phyloP scores from a whole-genome alignment of 2,888 invertebrate species.

The Sphaeridia pumilis region DNA sequence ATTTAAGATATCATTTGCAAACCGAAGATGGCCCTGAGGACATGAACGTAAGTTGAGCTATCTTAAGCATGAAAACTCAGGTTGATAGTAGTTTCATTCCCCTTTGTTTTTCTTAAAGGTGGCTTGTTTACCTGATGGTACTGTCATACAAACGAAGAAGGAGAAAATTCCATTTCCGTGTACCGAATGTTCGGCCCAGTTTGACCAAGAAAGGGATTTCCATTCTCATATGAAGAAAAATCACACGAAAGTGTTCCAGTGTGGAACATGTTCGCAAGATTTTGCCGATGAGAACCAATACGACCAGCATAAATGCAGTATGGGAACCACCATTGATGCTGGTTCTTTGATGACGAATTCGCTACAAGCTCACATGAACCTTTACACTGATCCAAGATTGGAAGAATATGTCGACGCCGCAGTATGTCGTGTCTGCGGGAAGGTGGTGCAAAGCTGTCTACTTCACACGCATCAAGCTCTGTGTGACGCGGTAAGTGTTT shows the following conservation, averaged over 20 bases:
- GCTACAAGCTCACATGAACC: too few species aligned
- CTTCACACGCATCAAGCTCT: slow-evolving; percentile 15
- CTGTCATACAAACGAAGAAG: neutral
- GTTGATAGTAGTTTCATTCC: neutral
- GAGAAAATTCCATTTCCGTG: slow-evolving; percentile 1
- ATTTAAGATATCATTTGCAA: slow-evolving; percentile 43
- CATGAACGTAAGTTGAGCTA: neutral
- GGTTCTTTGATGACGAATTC: too few species aligned
- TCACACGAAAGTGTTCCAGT: slow-evolving; percentile 13
- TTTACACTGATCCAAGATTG: too few species aligned
- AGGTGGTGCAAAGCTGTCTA: slow-evolving; percentile 7
- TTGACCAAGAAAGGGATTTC: slow-evolving; percentile 4
- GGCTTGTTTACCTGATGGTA: neutral
- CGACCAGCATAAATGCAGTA: too few species aligned
- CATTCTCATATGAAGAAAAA: slow-evolving; percentile 10
- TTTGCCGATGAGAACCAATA: too few species aligned
- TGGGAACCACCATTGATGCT: too few species aligned
- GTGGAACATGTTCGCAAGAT: slow-evolving; percentile 9
- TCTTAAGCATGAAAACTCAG: neutral
- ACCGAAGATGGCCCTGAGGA: neutral
- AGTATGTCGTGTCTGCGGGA: slow-evolving; percentile 16
- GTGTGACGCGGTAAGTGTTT: slow-evolving; percentile 15
- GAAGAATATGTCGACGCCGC: too few species aligned
- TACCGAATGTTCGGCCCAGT: slow-evolving; percentile 7
- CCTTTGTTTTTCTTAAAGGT: neutral